These are phyloP conservation scores for Neoseiulus cucumeris DNA, from an alignment of 1,140 invertebrate genomes.

Conservation along the genomic window DNA sequence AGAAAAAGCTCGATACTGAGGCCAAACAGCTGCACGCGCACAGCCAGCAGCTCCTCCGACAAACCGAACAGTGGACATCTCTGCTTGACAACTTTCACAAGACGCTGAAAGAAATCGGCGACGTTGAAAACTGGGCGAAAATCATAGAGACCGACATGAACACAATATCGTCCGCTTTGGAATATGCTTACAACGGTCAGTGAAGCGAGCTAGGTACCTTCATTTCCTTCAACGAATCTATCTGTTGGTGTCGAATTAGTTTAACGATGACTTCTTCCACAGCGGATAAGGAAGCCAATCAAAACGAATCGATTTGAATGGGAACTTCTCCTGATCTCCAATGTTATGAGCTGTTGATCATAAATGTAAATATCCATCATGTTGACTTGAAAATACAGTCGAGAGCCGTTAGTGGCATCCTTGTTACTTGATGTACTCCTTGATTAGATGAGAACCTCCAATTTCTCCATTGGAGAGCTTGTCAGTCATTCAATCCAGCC, in stretches of 20 bases:
- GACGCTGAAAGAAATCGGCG: conserved; percentile 89
- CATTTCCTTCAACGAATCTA: not conserved
- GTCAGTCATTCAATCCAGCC: no score
- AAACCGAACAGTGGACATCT: conserved; percentile 84
- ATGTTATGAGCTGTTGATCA: no score
- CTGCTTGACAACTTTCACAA: conserved; percentile 87
- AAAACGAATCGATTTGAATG: not conserved
- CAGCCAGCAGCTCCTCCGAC: conserved; percentile 81
- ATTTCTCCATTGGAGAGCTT: no score
- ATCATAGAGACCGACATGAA: conserved; percentile 92
- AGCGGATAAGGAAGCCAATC: not conserved
- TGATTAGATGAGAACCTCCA: no score
- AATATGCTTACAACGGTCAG: conserved; percentile 76
- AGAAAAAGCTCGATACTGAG: conserved; percentile 88
- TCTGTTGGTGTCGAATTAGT: not conserved
- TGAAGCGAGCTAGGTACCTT: not conserved
- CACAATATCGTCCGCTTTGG: conserved; percentile 70
- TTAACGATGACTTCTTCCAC: no score
- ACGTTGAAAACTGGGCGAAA: conserved; percentile 94
- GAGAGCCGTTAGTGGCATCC: no score
- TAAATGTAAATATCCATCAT: no score
- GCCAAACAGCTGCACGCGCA: conserved; percentile 87
- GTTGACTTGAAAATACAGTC: no score
- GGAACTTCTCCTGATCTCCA: not conserved
- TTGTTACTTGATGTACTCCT: no score